Conservation (phyloP, 2,113 vertebrate genomes). For the Sinocyclocheilus maitianheensis region DNA sequence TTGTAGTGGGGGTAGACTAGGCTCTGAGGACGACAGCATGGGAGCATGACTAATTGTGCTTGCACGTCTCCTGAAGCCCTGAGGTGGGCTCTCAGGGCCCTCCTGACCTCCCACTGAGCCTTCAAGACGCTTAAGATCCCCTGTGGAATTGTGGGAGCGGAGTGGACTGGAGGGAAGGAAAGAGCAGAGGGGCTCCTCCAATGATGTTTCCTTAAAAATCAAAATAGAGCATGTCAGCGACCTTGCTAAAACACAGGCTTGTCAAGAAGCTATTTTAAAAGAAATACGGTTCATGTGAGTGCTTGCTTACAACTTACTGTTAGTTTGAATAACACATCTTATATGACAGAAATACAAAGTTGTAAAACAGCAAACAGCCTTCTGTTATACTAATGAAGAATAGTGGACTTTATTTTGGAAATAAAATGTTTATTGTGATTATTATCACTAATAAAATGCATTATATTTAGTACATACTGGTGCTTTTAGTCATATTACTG, state of each 20-base stretch:
- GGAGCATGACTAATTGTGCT: constrained; percentile 90
- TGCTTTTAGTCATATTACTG: background rate
- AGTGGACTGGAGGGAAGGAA: constrained; percentile 68
- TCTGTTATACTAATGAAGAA: background rate
- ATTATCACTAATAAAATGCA: background rate
- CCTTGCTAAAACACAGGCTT: background rate
- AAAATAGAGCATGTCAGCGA: background rate
- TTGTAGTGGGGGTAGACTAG: constrained; percentile 66
- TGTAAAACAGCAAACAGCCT: background rate
- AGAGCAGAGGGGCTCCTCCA: constrained; percentile 61
- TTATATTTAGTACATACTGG: background rate
- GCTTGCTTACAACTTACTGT: background rate
- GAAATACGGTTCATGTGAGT: background rate
- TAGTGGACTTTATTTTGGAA: too few species aligned
- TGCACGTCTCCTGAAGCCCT: constrained; percentile 82
- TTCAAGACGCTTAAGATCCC: constrained; percentile 78
- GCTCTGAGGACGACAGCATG: constrained; percentile 63
- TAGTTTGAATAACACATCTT: background rate
- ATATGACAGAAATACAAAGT: background rate
- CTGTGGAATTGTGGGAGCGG: constrained; percentile 79
- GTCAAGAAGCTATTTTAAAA: background rate
- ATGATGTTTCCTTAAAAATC: constrained; percentile 50
- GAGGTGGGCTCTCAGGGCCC: constrained; percentile 65
- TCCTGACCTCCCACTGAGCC: constrained; percentile 26
- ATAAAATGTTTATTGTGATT: background rate